Base-by-base conservation (phyloP, 2,888 invertebrate species). In the Seladonia tumulorum region DNA sequence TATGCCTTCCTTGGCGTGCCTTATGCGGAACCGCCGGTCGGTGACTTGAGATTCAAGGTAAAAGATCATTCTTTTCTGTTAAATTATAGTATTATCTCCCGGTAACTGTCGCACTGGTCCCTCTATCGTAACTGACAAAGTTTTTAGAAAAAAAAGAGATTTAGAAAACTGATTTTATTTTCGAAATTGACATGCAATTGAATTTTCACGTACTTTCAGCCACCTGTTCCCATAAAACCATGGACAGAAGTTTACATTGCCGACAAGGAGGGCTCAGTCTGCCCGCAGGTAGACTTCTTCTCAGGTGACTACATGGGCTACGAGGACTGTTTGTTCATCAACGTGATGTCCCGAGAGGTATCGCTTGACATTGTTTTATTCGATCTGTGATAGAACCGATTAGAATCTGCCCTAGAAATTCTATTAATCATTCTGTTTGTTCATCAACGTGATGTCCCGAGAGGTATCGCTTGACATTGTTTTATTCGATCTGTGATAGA, bases 41-140 rank as follows among this genome's bases (percentile, higher is more conserved):
- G 76, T 0, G 1, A 29, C 0, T 71, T 83, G 8, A 71, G 83
- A 63, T 83, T 83, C 22, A 81, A 76, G 75, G 83, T 83, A 53
- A 80, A n/a, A 25, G 29, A 18, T 7, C 29, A 29, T 25, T 25
- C n/a, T n/a, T 60, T 60, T 4, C 57, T 60, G 10, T n/a, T 25
- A 10, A 25, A n/a, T 25, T 25, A n/a, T 12, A 60, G n/a, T 25
- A 60, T 4, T 49, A 49, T 22, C 49, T 49, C 8, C 22, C n/a
- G n/a, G 49, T 49, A 49, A 49, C 22, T 49, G 7, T 49, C 49
- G 22, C 7, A 49, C 18, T 1, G 2, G 49, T 49, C n/a, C n/a
- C 22, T 49, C 49, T 49, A 22, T 7, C 22, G 49, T 49, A 18
- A 49, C 18, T 49, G 49, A 10, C 42, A 42, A 42, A 8, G 8